phyloP scores from a whole-genome alignment of 2,888 invertebrate species.

The Diarsia dahlii region DNA sequence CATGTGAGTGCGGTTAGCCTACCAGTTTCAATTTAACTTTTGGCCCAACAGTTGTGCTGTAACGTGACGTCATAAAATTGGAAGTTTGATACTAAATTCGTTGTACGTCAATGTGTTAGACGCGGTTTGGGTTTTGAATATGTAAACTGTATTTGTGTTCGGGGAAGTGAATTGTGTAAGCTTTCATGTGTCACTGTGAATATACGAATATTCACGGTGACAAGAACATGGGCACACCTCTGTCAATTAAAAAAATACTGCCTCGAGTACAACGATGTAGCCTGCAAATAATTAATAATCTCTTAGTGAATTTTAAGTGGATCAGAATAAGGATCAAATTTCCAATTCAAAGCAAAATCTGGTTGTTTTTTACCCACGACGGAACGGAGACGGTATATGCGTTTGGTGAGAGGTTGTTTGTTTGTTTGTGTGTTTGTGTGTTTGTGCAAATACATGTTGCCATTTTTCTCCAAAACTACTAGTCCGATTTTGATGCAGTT shows the following conservation, averaged over 20 bases:
- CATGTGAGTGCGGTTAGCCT: conserved; percentile 84
- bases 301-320: not conserved
- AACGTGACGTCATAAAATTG: conserved; percentile 77
- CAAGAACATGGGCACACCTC: not conserved
- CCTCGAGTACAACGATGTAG: too few relatives aligned
- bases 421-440: too few relatives aligned
- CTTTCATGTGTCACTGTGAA: not conserved
- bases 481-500: too few relatives aligned
- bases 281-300: not conserved
- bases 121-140: conserved; percentile 36
- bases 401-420: too few relatives aligned
- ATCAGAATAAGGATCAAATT: not conserved
- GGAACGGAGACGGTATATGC: too few relatives aligned
- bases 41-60: conserved; percentile 68
- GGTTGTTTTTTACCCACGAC: too few relatives aligned
- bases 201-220: too few relatives aligned
- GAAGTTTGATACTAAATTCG: conserved; percentile 69
- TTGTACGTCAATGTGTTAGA: conserved; percentile 61
- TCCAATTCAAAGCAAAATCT: not conserved
- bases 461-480: too few relatives aligned
- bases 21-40: conserved; percentile 90
- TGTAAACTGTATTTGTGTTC: conserved; percentile 30
- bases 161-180: not conserved
- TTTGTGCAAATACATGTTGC: too few relatives aligned
- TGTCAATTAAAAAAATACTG: not conserved